A percentile compares a stretch with the other conserved stretches of the same genome.
These are phyloP conservation scores for Chloroceryle amazona DNA, from an alignment of 2,797 vertebrate species.

Conservation along the genomic window DNA sequence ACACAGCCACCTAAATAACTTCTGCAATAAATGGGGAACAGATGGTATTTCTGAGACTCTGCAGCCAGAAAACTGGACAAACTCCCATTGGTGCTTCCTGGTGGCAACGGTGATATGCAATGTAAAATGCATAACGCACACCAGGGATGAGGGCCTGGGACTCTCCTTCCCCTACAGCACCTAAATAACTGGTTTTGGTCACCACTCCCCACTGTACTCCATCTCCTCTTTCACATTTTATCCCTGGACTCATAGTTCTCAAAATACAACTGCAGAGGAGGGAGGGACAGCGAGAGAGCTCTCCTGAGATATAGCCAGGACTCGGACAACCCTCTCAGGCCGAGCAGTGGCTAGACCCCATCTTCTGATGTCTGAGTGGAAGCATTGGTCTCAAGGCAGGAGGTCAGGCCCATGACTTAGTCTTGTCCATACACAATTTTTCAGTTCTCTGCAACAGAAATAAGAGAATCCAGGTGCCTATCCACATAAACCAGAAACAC, in stretches of 20 bases:
- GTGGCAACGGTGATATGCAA: background rate
- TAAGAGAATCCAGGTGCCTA: background rate
- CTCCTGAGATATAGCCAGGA: background rate
- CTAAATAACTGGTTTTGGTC: background rate
- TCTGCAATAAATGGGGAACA: constrained; percentile 23
- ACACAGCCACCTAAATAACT: constrained; percentile 23
- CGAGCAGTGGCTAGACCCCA: background rate
- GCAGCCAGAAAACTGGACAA: background rate
- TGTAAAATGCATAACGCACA: rapidly evolving
- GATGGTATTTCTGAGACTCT: background rate
- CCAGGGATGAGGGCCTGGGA: background rate
- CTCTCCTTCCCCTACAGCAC: background rate
- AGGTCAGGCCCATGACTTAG: background rate
- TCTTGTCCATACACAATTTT: background rate
- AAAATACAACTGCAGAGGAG: background rate
- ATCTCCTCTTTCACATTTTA: background rate
- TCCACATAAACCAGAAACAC: constrained; percentile 9
- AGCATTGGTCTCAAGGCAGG: rapidly evolving
- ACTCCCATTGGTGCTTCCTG: background rate
- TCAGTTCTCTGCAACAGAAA: background rate
- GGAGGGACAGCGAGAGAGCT: background rate
- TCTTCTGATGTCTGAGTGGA: rapidly evolving
- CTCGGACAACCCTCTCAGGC: background rate
- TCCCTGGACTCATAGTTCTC: background rate
- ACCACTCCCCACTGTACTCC: background rate